A percentile compares a stretch with the other conserved stretches of the same genome.
phyloP scores from a whole-genome alignment of 2,113 vertebrate genomes.

The Caracal caracal region DNA sequence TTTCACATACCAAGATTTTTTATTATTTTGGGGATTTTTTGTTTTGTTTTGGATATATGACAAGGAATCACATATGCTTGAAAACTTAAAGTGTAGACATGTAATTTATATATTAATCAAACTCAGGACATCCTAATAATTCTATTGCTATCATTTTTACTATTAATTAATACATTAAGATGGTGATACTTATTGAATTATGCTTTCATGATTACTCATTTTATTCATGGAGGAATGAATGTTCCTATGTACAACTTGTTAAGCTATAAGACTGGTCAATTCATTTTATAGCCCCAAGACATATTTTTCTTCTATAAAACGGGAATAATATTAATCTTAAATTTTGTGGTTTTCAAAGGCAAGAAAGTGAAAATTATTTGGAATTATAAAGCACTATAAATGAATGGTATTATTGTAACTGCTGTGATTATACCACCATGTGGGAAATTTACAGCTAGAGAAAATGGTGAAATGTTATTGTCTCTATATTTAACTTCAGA shows the following conservation, averaged over 20 bases:
- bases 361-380: background rate
- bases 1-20: background rate
- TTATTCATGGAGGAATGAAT: background rate
- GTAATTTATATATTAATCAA: background rate
- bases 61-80: background rate
- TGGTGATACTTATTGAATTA: background rate
- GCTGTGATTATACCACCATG: background rate
- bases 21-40: background rate
- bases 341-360: background rate
- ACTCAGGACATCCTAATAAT: background rate
- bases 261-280: background rate
- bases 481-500: background rate
- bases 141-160: background rate
- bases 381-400: background rate
- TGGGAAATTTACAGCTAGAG: background rate
- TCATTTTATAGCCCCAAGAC: background rate
- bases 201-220: background rate
- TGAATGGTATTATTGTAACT: background rate
- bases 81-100: background rate
- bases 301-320: background rate
- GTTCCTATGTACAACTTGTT: background rate
- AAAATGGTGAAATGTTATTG: background rate
- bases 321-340: background rate
- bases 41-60: background rate
- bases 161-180: background rate